phyloP scores from a whole-genome alignment of 2,797 vertebrate species.

The Crocodylus rhombifer region DNA sequence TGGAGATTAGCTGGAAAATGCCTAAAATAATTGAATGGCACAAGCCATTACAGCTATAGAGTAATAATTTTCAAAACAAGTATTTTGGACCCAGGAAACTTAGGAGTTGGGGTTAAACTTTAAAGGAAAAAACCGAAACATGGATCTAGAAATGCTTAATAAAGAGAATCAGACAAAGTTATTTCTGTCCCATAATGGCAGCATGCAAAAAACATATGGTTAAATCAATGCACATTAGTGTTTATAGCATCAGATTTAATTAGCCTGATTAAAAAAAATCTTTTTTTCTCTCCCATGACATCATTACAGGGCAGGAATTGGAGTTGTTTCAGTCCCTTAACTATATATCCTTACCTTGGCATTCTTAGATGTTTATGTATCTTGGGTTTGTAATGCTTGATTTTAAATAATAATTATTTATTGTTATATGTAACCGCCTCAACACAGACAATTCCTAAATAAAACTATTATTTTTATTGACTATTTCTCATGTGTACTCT shows the following conservation, averaged over 20 bases:
- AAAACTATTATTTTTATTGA: neutral
- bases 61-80: conserved; percentile 29
- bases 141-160: no score
- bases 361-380: neutral
- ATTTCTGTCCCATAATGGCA: neutral
- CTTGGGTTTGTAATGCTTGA: neutral
- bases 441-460: neutral
- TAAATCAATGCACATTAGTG: neutral
- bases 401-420: neutral
- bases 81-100: conserved; percentile 4
- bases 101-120: neutral
- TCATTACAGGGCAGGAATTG: no score
- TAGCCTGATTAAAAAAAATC: neutral
- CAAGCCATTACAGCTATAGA: conserved; percentile 24
- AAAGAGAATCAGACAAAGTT: no score
- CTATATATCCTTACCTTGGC: neutral
- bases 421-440: no score
- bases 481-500: neutral
- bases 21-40: conserved; percentile 4
- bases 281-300: neutral
- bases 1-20: neutral
- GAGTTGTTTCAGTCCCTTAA: neutral
- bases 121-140: no score
- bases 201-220: neutral
- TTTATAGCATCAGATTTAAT: neutral